A percentile compares a stretch with the other conserved stretches of the same genome.
phyloP scores from a whole-genome alignment of 2,888 invertebrate species.

The Ochropleura plecta region DNA sequence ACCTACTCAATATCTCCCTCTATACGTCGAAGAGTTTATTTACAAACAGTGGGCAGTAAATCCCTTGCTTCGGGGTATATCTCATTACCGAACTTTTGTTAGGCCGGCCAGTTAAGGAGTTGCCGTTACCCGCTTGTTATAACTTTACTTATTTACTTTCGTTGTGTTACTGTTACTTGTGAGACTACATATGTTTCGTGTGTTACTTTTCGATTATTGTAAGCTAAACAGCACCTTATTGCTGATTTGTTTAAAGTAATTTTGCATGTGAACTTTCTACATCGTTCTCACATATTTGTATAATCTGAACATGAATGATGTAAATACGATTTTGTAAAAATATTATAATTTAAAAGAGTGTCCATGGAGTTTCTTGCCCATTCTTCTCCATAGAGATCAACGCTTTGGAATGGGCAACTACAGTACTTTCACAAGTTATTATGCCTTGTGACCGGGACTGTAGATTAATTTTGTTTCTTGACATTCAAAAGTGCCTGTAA shows the following conservation, averaged over 20 bases:
- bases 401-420: no score
- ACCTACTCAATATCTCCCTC: conserved; percentile 48
- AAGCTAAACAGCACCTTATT: no score
- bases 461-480: no score
- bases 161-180: conserved; percentile 49
- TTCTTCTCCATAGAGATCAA: no score
- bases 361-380: no score
- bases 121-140: conserved; percentile 80
- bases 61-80: conserved; percentile 79
- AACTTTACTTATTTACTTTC: conserved; percentile 76
- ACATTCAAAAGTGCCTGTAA: no score
- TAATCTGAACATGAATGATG: no score
- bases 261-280: neutral
- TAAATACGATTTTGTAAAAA: no score
- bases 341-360: no score
- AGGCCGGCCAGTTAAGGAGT: conserved; percentile 71
- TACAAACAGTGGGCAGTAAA: conserved; percentile 78
- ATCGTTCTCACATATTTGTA: no score
- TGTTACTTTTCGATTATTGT: conserved; percentile 35
- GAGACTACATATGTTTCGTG: conserved; percentile 51
- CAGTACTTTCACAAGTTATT: no score
- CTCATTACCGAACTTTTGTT: conserved; percentile 84
- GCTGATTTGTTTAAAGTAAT: neutral
- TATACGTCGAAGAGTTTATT: conserved; percentile 70
- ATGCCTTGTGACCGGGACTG: no score